Conservation (phyloP, 2,797 vertebrate genomes). For the Hypotaenidia okinawae region DNA sequence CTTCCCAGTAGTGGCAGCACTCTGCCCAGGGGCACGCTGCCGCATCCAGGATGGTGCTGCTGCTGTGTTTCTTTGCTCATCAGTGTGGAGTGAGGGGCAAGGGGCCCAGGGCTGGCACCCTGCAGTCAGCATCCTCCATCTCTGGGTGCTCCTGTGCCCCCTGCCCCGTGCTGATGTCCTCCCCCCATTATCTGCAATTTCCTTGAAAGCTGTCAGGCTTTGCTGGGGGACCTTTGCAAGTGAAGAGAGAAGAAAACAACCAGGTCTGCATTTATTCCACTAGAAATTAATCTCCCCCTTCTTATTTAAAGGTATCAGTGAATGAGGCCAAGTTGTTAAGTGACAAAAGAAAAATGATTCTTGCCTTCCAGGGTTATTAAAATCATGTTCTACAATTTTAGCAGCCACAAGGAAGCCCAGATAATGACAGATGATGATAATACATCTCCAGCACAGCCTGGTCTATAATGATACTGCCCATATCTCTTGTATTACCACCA, state of each 20-base stretch:
- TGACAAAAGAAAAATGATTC: conserved; percentile 82
- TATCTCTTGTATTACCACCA: conserved; percentile 72
- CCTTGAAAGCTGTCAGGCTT: conserved; percentile 35
- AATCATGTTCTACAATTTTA: conserved; percentile 82
- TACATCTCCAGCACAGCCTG: conserved; percentile 69
- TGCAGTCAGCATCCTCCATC: rapidly evolving
- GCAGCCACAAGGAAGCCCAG: conserved; percentile 71
- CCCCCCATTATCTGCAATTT: not conserved
- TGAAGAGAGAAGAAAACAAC: conserved; percentile 29
- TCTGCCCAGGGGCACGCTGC: not conserved
- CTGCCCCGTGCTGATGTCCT: rapidly evolving
- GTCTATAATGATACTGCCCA: conserved; percentile 68
- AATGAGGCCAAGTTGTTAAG: conserved; percentile 76
- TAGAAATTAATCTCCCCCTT: conserved; percentile 58
- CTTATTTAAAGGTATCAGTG: conserved; percentile 59
- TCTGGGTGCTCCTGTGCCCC: not conserved
- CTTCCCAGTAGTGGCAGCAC: not conserved
- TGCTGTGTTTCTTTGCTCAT: not conserved
- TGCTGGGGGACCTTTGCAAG: not conserved
- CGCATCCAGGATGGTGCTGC: rapidly evolving
- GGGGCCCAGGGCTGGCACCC: not conserved
- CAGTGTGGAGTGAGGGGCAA: rapidly evolving
- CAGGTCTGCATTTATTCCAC: conserved; percentile 29
- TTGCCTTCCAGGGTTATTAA: conserved; percentile 82
- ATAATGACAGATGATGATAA: conserved; percentile 81